Conservation (phyloP, 2,888 invertebrate genomes). For the Eristalinus sepulchralis region DNA sequence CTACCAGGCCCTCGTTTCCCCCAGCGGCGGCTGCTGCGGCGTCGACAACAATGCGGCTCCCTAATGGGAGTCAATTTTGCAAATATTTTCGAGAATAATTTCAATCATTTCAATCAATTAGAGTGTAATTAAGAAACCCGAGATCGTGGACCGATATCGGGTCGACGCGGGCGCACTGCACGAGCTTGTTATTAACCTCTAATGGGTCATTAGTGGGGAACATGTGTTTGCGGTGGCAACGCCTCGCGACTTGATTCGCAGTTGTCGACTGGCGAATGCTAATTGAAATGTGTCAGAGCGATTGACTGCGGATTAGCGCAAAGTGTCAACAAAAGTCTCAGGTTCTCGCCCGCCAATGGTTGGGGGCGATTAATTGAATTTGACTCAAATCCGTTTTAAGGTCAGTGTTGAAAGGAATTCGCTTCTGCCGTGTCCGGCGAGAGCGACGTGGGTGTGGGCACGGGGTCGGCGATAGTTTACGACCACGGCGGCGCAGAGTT, state of each 20-base stretch:
- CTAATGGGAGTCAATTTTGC: not conserved
- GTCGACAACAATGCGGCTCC: not conserved
- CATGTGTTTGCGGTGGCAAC: constrained; percentile 33
- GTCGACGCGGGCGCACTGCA: not conserved
- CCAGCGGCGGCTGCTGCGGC: not conserved
- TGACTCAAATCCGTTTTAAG: constrained; percentile 51
- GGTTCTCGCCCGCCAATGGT: constrained; percentile 19
- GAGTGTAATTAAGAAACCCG: constrained; percentile 28
- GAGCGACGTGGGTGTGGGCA: not conserved
- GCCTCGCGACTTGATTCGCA: not conserved
- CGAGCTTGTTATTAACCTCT: constrained; percentile 15
- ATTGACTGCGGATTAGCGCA: constrained; percentile 33
- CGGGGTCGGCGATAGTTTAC: not conserved
- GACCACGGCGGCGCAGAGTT: not conserved
- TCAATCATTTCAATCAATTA: constrained; percentile 39
- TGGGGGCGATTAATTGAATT: constrained; percentile 40
- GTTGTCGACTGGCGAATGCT: constrained; percentile 18
- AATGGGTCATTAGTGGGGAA: constrained; percentile 39
- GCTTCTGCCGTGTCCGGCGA: not conserved
- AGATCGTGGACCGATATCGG: constrained; percentile 39
- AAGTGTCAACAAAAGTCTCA: not conserved
- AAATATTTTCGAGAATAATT: constrained; percentile 10
- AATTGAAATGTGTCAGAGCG: constrained; percentile 46
- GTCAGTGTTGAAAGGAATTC: constrained; percentile 33
- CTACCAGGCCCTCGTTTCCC: not conserved